Percentiles rank a stretch among this genome's conserved stretches.
Evolutionary conservation across 2,797 vertebrate genomes (phyloP).

Genomic region (Manis crassicaudata): DNA sequence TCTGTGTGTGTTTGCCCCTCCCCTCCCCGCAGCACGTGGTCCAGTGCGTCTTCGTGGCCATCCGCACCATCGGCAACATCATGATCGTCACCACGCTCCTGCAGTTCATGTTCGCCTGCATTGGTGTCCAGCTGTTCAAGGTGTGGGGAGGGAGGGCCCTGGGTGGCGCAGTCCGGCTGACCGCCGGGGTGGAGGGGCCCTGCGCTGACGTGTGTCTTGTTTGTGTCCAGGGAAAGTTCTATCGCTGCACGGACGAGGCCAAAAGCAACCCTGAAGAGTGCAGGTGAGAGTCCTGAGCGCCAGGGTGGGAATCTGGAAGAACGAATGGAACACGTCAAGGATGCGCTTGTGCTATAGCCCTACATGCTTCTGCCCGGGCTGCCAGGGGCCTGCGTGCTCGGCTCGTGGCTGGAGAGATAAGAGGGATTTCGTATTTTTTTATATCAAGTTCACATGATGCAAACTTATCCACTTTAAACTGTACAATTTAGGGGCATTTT

Average conservation of each 20-base stretch:
- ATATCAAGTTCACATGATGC: neutral
- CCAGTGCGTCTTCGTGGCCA: slow-evolving; percentile 99
- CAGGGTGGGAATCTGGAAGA: neutral
- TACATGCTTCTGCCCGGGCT: neutral
- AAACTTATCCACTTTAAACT: neutral
- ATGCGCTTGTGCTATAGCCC: neutral
- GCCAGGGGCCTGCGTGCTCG: neutral
- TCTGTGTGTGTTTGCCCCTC: neutral
- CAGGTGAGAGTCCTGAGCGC: slow-evolving; percentile 88
- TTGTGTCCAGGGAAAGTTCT: slow-evolving; percentile 95
- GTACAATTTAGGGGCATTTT: neutral
- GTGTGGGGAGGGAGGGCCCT: slow-evolving; percentile 80
- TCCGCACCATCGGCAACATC: slow-evolving; percentile 99
- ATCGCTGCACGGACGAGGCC: slow-evolving; percentile 97
- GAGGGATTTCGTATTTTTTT: neutral
- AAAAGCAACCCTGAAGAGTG: slow-evolving; percentile 95
- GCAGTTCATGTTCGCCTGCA: slow-evolving; percentile 99
- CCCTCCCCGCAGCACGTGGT: slow-evolving; percentile 93
- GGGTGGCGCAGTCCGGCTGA: neutral
- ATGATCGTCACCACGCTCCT: slow-evolving; percentile 99
- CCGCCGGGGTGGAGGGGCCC: neutral
- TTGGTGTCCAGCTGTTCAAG: slow-evolving; percentile 99
- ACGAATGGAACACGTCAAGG: neutral
- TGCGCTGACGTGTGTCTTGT: slow-evolving; percentile 59
- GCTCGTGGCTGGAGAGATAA: neutral